Conservation (phyloP, 2,113 vertebrate genomes). For the Pygoscelis adeliae region DNA sequence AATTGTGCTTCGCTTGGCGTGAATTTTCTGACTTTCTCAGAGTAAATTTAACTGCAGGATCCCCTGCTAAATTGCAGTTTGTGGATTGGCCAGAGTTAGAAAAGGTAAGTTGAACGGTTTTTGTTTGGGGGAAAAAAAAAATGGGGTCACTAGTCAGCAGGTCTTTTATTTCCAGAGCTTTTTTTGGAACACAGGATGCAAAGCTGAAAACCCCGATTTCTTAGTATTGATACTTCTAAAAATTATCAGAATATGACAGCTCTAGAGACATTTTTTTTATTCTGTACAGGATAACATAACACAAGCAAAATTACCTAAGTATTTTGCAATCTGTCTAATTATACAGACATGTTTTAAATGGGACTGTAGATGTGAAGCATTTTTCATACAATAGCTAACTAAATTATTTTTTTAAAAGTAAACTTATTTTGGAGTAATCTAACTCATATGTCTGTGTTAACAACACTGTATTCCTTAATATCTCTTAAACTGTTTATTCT, state of each 20-base stretch:
- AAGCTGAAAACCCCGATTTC: background rate
- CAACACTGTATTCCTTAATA: background rate
- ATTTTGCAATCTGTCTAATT: background rate
- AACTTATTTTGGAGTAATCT: background rate
- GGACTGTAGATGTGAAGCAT: background rate
- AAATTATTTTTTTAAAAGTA: background rate
- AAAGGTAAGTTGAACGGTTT: slow-evolving; percentile 64
- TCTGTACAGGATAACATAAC: background rate
- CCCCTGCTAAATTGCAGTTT: slow-evolving; percentile 79
- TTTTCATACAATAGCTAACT: background rate
- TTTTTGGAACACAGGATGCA: background rate
- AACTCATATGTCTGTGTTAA: background rate
- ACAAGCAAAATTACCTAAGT: background rate
- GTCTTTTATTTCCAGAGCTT: background rate
- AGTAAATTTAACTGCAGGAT: slow-evolving; percentile 82
- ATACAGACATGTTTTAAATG: background rate
- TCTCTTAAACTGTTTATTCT: background rate
- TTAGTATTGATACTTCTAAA: background rate
- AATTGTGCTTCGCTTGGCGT: slow-evolving; percentile 84
- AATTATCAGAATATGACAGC: background rate
- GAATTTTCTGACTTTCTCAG: slow-evolving; percentile 76
- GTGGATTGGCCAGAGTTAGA: slow-evolving; percentile 77
- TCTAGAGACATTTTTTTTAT: background rate
- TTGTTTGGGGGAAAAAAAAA: background rate
- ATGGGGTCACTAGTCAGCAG: background rate